Conservation (phyloP, 2,888 invertebrate genomes). For the Rotaria magnacalcarata region DNA sequence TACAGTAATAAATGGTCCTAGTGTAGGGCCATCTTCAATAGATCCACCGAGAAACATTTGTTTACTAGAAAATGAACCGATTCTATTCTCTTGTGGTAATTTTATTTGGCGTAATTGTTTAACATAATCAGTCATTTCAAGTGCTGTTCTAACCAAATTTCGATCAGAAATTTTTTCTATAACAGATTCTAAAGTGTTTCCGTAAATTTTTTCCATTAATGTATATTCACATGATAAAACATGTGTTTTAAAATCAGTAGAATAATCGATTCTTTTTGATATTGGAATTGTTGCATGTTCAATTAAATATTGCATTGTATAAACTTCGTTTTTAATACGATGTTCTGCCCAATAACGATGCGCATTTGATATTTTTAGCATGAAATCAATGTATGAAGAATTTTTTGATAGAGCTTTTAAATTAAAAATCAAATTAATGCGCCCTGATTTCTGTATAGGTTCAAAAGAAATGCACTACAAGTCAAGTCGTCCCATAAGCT, state of each 20-base stretch:
- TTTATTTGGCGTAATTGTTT: neutral
- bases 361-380: neutral
- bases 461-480: neutral
- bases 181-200: neutral
- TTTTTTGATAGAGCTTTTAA: neutral
- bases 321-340: neutral
- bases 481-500: neutral
- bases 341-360: neutral
- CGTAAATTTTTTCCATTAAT: neutral
- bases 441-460: neutral
- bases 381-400: neutral
- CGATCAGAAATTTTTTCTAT: neutral
- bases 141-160: neutral
- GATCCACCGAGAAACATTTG: neutral
- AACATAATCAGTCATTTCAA: neutral
- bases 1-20: neutral
- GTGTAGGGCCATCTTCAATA: neutral
- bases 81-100: neutral
- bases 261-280: neutral
- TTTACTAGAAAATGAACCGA: neutral
- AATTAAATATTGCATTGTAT: neutral
- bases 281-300: conserved; percentile 17
- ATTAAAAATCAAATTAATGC: neutral
- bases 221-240: neutral
- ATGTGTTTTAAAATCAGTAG: neutral